A percentile compares a stretch with the other conserved stretches of the same genome.
Conservation (phyloP, 37 sponge, comb jelly and placozoan species). For the Amphimedon queenslandica region DNA sequence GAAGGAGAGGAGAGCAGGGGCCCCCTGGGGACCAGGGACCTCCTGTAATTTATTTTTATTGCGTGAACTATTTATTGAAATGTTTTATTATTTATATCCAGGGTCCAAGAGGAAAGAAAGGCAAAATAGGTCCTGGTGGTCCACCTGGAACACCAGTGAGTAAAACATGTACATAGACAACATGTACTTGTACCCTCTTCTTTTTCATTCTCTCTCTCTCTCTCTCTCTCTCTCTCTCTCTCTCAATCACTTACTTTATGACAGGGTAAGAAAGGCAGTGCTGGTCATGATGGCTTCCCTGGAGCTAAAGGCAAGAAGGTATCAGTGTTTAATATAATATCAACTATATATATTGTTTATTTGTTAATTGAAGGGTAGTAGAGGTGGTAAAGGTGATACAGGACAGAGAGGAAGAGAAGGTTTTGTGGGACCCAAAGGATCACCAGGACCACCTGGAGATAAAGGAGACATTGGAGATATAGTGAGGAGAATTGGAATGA, state of each 20-base stretch:
- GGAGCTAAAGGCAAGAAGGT: conserved; percentile 14
- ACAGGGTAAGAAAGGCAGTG: too few species aligned
- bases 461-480: conserved; percentile 28
- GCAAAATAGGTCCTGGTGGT: conserved; percentile 1
- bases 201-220: too few species aligned
- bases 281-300: conserved; percentile 9
- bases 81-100: too few species aligned
- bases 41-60: too few species aligned
- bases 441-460: conserved; percentile 7
- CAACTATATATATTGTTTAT: not conserved
- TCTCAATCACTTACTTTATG: too few species aligned
- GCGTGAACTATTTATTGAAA: too few species aligned
- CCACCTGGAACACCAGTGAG: too few species aligned
- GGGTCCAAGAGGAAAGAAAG: too few species aligned
- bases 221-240: too few species aligned
- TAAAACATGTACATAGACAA: too few species aligned
- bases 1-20: conserved; percentile 11
- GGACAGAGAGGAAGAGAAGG: conserved; percentile 6
- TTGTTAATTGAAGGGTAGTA: not conserved
- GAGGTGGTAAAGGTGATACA: conserved; percentile 7
- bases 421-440: conserved; percentile 16
- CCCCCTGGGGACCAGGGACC: conserved; percentile 13
- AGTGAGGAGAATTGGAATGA: too few species aligned
- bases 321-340: not conserved
- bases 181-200: too few species aligned